phyloP scores from a whole-genome alignment of 2,888 invertebrate species.

The Cataglyphis cursor region DNA sequence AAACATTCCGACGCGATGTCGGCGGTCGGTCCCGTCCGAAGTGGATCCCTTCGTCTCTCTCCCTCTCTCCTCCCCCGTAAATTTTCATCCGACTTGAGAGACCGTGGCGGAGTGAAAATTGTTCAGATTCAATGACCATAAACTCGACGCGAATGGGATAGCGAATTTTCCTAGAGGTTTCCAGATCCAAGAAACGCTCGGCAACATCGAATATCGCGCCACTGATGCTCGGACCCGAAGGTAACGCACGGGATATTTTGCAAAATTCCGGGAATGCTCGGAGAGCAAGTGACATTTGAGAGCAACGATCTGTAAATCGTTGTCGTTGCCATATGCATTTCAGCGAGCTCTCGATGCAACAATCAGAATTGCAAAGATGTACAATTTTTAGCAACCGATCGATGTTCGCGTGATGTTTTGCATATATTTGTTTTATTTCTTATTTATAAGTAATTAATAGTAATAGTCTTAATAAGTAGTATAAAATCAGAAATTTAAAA shows the following conservation, averaged over 20 bases:
- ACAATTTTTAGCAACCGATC: neutral
- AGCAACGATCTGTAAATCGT: conserved; percentile 54
- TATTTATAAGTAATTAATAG: neutral
- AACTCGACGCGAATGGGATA: conserved; percentile 13
- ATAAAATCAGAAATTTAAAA: neutral
- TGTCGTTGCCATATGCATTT: conserved; percentile 23
- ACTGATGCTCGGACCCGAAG: conserved; percentile 35
- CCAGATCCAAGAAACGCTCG: neutral
- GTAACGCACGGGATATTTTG: conserved; percentile 45
- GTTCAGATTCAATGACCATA: conserved; percentile 48
- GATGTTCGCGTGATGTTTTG: neutral
- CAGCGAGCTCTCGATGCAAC: conserved; percentile 11
- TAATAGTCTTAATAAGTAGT: neutral
- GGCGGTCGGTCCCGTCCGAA: conserved; percentile 35
- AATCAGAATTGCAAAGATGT: conserved; percentile 30
- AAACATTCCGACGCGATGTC: conserved; percentile 46
- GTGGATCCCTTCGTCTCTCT: neutral
- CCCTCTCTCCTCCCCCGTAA: neutral
- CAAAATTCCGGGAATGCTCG: conserved; percentile 47
- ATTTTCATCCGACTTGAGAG: conserved; percentile 47
- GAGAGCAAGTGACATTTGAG: conserved; percentile 42
- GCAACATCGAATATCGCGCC: conserved; percentile 36
- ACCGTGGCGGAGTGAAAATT: conserved; percentile 45
- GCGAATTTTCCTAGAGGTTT: conserved; percentile 38
- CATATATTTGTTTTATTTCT: neutral